Conservation (phyloP, 2,888 invertebrate genomes). For the Priocnemis perturbator region DNA sequence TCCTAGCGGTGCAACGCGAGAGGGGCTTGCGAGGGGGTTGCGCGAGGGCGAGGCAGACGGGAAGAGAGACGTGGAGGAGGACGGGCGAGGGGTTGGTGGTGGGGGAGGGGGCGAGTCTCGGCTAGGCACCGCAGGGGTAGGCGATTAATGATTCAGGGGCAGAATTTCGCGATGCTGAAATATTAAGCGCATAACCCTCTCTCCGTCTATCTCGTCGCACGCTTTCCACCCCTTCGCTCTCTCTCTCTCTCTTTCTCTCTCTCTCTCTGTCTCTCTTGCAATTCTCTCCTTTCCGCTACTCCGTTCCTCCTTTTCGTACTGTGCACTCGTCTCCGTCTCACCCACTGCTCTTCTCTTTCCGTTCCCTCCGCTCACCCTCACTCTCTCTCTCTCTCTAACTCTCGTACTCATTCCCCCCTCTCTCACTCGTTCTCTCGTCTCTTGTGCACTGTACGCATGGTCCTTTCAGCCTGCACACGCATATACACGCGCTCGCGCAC, state of each 20-base stretch:
- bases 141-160: conserved; percentile 68
- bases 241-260: conserved; percentile 15
- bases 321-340: conserved; percentile 21
- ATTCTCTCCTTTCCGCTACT: conserved; percentile 14
- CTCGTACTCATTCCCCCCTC: conserved; percentile 30
- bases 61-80: conserved; percentile 23
- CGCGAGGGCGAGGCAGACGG: conserved; percentile 18
- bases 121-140: conserved; percentile 57
- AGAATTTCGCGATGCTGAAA: conserved; percentile 72
- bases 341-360: conserved; percentile 28
- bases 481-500: conserved; percentile 20
- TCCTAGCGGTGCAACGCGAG: conserved; percentile 34
- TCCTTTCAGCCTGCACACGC: conserved; percentile 45
- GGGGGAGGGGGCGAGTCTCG: conserved; percentile 41
- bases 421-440: conserved; percentile 35
- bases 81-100: conserved; percentile 8
- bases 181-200: conserved; percentile 68
- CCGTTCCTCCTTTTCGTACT: neutral
- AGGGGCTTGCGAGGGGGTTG: conserved; percentile 6
- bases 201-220: conserved; percentile 41
- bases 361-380: conserved; percentile 32
- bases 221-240: conserved; percentile 14
- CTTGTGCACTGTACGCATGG: conserved; percentile 48
- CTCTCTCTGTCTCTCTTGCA: conserved; percentile 16
- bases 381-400: conserved; percentile 36